These are phyloP conservation scores for Amphilophus citrinellus DNA, from an alignment of 2,113 vertebrate genomes.

Conservation along the genomic window DNA sequence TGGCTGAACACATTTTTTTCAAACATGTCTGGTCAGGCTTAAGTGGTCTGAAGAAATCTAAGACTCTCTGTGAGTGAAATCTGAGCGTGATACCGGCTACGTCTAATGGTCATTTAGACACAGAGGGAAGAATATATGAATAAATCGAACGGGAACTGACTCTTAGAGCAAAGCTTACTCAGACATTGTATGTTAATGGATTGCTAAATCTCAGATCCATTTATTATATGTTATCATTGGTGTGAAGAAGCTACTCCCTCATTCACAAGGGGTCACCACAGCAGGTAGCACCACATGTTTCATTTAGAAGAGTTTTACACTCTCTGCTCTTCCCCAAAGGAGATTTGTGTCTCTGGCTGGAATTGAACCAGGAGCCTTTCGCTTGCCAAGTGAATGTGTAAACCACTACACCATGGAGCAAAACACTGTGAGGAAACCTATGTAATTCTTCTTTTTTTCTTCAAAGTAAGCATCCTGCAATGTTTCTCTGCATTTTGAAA, in stretches of 20 bases:
- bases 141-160: not conserved
- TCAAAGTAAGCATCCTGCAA: not conserved
- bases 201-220: not conserved
- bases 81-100: constrained; percentile 18
- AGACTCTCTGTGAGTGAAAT: constrained; percentile 51
- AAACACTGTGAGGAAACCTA: not conserved
- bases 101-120: constrained; percentile 38
- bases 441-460: not conserved
- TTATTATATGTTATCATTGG: not conserved
- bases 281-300: not conserved
- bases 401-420: not conserved
- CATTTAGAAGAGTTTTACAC: not conserved
- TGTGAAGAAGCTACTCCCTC: not conserved
- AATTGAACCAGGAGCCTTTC: not conserved
- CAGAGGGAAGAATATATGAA: constrained; percentile 1
- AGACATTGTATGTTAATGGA: constrained; percentile 1
- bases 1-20: constrained; percentile 59
- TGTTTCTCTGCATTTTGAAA: not conserved
- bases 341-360: not conserved
- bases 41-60: constrained; percentile 47
- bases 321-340: no score
- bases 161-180: not conserved
- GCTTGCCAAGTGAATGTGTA: not conserved
- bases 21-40: constrained; percentile 56
- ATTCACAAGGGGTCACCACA: not conserved